A percentile compares a stretch with the other conserved stretches of the same genome.
These are phyloP conservation scores for Cnemophilus loriae DNA, from an alignment of 2,113 vertebrate genomes.

Conservation along the genomic window DNA sequence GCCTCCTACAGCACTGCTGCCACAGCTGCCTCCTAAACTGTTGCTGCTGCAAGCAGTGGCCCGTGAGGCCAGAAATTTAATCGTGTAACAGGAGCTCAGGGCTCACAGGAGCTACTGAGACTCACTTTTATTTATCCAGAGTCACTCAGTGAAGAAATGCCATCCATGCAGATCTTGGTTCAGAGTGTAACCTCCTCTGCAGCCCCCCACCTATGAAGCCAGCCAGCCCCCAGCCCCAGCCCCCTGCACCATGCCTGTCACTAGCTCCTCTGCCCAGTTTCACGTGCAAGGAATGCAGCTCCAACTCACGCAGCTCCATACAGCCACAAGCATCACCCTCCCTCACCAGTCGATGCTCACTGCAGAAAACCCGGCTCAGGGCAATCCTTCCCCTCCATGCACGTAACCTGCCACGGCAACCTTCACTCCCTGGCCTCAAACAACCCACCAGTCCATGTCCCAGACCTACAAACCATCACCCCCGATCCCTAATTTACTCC, in stretches of 20 bases:
- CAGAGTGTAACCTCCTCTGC: not conserved
- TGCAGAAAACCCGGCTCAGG: accelerated
- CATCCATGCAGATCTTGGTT: not conserved
- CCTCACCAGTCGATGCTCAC: not conserved
- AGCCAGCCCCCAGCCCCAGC: not conserved
- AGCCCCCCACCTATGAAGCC: not conserved
- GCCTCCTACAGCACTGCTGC: not conserved
- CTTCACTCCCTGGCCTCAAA: accelerated
- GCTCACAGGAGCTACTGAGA: not conserved
- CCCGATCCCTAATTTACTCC: accelerated
- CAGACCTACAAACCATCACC: not conserved
- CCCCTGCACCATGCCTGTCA: accelerated
- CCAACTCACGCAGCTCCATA: accelerated
- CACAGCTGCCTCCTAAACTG: not conserved
- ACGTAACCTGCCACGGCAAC: accelerated
- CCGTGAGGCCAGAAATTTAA: slow-evolving; percentile 6
- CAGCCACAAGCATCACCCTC: not conserved
- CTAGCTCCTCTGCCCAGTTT: not conserved
- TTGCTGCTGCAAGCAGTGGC: not conserved
- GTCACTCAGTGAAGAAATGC: not conserved
- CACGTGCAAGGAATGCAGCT: not conserved
- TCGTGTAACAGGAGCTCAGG: slow-evolving; percentile 24
- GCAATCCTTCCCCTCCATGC: not conserved
- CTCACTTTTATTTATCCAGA: not conserved
- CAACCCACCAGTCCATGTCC: not conserved